Percentiles rank a stretch among this genome's conserved stretches.
Conservation (phyloP, 2,888 invertebrate genomes). For the Ochropleura leucogaster region DNA sequence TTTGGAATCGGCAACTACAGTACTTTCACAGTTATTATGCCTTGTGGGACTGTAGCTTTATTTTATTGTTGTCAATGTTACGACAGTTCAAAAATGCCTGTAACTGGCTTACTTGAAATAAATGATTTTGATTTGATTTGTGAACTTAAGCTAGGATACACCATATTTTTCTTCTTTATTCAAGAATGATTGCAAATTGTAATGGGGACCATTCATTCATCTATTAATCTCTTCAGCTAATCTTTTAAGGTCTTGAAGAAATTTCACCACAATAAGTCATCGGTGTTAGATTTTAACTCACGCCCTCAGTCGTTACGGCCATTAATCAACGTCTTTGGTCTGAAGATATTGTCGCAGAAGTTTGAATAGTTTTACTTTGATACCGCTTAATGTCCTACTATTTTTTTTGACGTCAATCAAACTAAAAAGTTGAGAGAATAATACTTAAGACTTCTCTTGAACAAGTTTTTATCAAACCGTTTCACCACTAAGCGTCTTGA, state of each 20-base stretch:
- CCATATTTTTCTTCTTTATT: conserved; percentile 15
- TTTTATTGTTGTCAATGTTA: no score
- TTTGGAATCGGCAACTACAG: no score
- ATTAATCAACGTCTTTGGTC: conserved; percentile 51
- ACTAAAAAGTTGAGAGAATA: not conserved
- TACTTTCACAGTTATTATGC: no score
- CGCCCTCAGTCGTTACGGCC: conserved; percentile 41
- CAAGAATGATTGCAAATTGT: conserved; percentile 17
- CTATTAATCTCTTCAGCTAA: conserved; percentile 17
- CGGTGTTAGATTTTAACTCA: conserved; percentile 47
- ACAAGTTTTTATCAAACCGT: not conserved
- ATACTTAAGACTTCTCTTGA: not conserved
- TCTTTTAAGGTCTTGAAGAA: conserved; percentile 17
- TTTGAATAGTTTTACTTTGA: conserved; percentile 52
- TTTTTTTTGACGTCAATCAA: conserved; percentile 40
- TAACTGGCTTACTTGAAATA: no score
- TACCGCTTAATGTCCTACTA: conserved; percentile 18
- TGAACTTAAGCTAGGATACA: not conserved
- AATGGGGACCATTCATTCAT: conserved; percentile 14
- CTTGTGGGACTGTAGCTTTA: no score
- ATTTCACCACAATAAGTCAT: conserved; percentile 42
- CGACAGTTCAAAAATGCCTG: no score
- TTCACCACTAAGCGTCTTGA: no score
- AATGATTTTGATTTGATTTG: not conserved
- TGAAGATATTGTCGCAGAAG: conserved; percentile 41